A percentile compares a stretch with the other conserved stretches of the same genome.
phyloP scores from a whole-genome alignment of 2,113 vertebrate genomes.

The Onychostoma macrolepis region DNA sequence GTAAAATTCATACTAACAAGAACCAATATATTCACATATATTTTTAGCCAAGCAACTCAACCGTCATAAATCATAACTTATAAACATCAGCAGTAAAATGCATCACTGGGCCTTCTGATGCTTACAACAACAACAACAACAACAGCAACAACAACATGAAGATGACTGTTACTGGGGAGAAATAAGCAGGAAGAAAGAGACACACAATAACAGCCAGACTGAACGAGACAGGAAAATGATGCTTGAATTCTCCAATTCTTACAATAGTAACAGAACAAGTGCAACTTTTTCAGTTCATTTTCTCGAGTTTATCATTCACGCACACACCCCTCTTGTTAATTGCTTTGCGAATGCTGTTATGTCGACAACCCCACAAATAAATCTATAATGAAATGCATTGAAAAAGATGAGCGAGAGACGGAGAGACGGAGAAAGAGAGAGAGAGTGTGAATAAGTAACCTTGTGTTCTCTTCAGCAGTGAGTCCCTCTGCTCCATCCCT shows the following conservation, averaged over 20 bases:
- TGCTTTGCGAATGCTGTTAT: conserved; percentile 42
- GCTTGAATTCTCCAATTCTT: not conserved
- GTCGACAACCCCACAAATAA: conserved; percentile 44
- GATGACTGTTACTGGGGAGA: not conserved
- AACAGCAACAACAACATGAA: not conserved
- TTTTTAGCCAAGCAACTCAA: not conserved
- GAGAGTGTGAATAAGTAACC: conserved; percentile 66
- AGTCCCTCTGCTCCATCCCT: conserved; percentile 67
- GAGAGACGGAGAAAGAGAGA: conserved; percentile 29
- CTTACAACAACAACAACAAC: not conserved
- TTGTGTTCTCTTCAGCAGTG: conserved; percentile 71
- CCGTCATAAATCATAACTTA: not conserved
- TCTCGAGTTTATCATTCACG: conserved; percentile 21
- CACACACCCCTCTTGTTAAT: conserved; percentile 24
- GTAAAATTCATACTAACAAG: not conserved
- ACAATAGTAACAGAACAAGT: not conserved
- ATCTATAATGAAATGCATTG: conserved; percentile 51
- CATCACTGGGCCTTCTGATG: not conserved
- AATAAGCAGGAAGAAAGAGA: not conserved
- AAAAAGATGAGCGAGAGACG: conserved; percentile 37
- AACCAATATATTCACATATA: not conserved
- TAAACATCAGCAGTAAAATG: not conserved
- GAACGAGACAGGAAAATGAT: not conserved
- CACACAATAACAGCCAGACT: not conserved
- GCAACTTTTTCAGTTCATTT: conserved; percentile 1